A percentile compares a stretch with the other conserved stretches of the same genome.
Conservation (phyloP, 2,113 vertebrate species). For the Recurvirostra avosetta region DNA sequence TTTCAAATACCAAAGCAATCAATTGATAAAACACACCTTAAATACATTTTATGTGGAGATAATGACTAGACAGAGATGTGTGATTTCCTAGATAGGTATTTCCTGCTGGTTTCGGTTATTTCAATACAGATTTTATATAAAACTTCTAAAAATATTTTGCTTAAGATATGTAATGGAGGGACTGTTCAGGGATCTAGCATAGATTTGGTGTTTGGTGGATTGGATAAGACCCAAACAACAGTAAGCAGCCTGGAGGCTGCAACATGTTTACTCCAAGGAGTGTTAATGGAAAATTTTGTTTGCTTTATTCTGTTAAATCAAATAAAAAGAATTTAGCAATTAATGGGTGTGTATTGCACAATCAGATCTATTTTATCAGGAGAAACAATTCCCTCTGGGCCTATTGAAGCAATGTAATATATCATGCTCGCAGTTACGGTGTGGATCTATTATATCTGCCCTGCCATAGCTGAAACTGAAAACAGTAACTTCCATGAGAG, state of each 20-base stretch:
- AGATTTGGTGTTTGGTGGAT: background rate
- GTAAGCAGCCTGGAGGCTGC: background rate
- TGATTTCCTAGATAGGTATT: background rate
- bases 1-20: background rate
- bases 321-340: background rate
- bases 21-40: background rate
- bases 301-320: background rate
- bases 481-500: background rate
- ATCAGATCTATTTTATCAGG: background rate
- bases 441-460: background rate
- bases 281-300: background rate
- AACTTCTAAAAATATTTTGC: background rate
- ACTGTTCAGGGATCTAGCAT: background rate
- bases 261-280: background rate
- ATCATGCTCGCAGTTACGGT: background rate
- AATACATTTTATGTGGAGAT: background rate
- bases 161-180: background rate
- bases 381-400: background rate
- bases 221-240: background rate
- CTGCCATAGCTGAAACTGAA: background rate
- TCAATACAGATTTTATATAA: background rate
- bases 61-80: background rate
- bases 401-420: background rate
- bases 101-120: background rate
- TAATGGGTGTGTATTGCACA: background rate